These are phyloP conservation scores for Liasis olivaceus DNA, from an alignment of 2,797 vertebrate genomes.

Conservation along the genomic window DNA sequence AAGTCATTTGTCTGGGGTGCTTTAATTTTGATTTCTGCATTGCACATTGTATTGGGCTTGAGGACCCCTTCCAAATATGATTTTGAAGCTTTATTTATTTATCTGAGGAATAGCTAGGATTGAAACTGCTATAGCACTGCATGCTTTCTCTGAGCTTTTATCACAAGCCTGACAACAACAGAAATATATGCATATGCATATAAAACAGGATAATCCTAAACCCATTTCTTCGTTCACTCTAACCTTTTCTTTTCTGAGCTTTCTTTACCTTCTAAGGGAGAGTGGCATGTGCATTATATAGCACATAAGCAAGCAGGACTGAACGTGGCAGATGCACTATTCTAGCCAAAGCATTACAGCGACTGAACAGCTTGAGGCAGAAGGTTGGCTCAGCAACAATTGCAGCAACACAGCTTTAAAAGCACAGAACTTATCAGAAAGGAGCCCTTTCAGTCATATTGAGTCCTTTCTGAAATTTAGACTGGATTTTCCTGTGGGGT, in stretches of 20 bases:
- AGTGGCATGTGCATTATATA: background rate
- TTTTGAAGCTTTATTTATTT: background rate
- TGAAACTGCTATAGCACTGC: background rate
- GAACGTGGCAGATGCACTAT: slow-evolving; percentile 15
- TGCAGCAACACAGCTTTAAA: background rate
- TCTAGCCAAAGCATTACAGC: slow-evolving; percentile 32
- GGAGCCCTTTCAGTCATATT: background rate
- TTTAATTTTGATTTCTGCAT: background rate
- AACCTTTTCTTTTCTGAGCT: background rate
- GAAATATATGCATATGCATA: background rate
- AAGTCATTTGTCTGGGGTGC: background rate
- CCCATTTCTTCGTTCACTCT: background rate
- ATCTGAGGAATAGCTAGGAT: background rate
- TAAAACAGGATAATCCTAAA: background rate
- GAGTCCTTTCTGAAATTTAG: background rate
- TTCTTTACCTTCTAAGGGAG: background rate
- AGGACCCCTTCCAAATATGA: background rate
- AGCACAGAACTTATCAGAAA: background rate
- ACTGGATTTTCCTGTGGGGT: background rate
- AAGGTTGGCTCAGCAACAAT: slow-evolving; percentile 18
- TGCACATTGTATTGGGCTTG: background rate
- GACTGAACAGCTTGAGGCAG: slow-evolving; percentile 13
- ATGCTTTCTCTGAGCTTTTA: background rate
- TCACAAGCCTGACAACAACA: background rate
- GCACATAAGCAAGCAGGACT: slow-evolving; percentile 4